Conservation (phyloP, 2,797 vertebrate species). For the Telmatherina bonti region DNA sequence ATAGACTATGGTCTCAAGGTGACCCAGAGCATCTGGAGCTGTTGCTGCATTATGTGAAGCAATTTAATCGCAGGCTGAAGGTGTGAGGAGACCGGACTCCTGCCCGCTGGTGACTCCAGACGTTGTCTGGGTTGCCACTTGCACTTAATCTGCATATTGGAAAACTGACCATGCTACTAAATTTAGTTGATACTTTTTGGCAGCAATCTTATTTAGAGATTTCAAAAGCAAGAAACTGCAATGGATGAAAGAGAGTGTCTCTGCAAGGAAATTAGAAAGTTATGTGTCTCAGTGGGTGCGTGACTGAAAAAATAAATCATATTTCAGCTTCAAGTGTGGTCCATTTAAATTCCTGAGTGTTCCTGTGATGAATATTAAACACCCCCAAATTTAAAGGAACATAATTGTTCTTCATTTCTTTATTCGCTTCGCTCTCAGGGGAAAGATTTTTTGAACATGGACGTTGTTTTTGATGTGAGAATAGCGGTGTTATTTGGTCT, state of each 20-base stretch:
- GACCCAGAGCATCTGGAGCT: conserved; percentile 81
- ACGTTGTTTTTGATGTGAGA: conserved; percentile 18
- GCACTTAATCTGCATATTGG: conserved; percentile 28
- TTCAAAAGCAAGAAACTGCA: conserved; percentile 23
- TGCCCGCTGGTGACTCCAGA: conserved; percentile 58
- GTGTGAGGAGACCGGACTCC: conserved; percentile 67
- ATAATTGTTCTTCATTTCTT: conserved; percentile 55
- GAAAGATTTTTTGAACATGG: conserved; percentile 4
- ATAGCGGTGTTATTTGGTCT: conserved; percentile 7
- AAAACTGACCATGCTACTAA: not conserved
- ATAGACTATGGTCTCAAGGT: conserved; percentile 82
- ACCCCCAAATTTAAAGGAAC: conserved; percentile 18
- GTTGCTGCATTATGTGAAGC: conserved; percentile 64
- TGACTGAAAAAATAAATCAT: conserved; percentile 57
- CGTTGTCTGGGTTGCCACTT: conserved; percentile 59
- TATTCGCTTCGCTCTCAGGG: conserved; percentile 6
- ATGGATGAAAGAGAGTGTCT: conserved; percentile 20
- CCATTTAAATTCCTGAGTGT: conserved; percentile 43
- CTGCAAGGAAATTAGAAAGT: conserved; percentile 38
- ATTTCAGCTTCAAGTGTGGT: conserved; percentile 46
- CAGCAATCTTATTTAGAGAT: conserved; percentile 25
- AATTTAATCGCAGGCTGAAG: conserved; percentile 75
- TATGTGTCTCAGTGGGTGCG: conserved; percentile 21
- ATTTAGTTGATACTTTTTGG: conserved; percentile 15
- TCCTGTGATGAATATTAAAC: conserved; percentile 66